Conservation (phyloP, 2,113 vertebrate genomes). For the Microtus richardsoni region DNA sequence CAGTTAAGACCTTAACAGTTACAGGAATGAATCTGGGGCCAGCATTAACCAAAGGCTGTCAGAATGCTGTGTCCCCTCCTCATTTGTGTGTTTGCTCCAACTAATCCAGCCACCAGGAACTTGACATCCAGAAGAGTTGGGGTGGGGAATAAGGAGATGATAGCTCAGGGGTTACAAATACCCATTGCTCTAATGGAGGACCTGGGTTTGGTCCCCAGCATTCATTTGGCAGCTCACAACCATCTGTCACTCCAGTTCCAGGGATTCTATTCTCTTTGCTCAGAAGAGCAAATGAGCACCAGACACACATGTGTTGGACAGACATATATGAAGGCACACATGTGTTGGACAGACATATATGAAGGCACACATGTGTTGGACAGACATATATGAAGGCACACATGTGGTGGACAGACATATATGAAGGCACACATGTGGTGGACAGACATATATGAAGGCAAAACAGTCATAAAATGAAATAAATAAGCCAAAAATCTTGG, state of each 20-base stretch:
- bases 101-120: background rate
- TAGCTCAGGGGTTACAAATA: no score
- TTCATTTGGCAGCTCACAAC: background rate
- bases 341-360: background rate
- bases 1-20: background rate
- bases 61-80: background rate
- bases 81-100: background rate
- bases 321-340: background rate
- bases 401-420: background rate
- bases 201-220: background rate
- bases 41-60: background rate
- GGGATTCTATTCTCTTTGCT: background rate
- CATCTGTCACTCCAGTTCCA: background rate
- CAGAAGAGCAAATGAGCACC: background rate
- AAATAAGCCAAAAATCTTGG: background rate
- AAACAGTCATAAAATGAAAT: background rate
- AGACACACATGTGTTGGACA: background rate
- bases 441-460: background rate
- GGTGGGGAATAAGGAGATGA: background rate
- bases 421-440: no score
- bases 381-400: background rate
- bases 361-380: background rate
- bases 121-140: background rate
- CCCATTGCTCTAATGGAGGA: background rate
- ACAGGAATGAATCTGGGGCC: background rate